These are phyloP conservation scores for Euzetes globulus DNA, from an alignment of 2,888 invertebrate species.

Conservation along the genomic window DNA sequence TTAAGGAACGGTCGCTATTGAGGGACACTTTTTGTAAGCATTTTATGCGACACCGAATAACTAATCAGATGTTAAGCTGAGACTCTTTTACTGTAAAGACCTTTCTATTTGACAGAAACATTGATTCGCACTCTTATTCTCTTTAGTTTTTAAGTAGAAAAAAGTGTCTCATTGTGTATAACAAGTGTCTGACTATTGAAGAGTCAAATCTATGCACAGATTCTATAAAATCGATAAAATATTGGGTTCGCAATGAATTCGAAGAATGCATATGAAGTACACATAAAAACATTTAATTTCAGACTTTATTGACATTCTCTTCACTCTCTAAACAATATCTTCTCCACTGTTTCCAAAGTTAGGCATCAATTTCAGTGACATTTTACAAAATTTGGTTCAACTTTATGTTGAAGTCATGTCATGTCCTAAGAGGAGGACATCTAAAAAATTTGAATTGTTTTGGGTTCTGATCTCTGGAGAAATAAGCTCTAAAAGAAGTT, in stretches of 20 bases:
- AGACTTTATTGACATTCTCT: neutral
- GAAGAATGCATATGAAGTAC: constrained; percentile 20
- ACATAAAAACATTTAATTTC: constrained; percentile 6
- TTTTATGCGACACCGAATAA: constrained; percentile 16
- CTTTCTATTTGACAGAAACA: constrained; percentile 21
- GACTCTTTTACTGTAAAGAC: neutral
- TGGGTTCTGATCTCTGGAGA: no score
- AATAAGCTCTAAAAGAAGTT: no score
- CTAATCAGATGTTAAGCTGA: constrained; percentile 19
- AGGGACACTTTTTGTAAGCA: neutral
- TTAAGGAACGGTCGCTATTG: neutral
- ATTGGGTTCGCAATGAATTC: constrained; percentile 2
- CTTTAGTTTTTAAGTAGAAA: constrained; percentile 16
- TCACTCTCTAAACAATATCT: no score
- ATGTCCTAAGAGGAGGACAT: neutral
- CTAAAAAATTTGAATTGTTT: no score
- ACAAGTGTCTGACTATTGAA: constrained; percentile 18
- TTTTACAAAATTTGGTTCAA: neutral
- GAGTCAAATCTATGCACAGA: constrained; percentile 12
- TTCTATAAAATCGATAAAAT: neutral
- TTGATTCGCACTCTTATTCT: constrained; percentile 29
- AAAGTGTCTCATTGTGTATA: constrained; percentile 21
- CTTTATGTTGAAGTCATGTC: neutral
- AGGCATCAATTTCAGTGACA: constrained; percentile 1
- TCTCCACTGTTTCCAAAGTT: neutral